Evolutionary conservation across 2,113 vertebrate genomes (phyloP).

Genomic region (Manacus vitellinus): DNA sequence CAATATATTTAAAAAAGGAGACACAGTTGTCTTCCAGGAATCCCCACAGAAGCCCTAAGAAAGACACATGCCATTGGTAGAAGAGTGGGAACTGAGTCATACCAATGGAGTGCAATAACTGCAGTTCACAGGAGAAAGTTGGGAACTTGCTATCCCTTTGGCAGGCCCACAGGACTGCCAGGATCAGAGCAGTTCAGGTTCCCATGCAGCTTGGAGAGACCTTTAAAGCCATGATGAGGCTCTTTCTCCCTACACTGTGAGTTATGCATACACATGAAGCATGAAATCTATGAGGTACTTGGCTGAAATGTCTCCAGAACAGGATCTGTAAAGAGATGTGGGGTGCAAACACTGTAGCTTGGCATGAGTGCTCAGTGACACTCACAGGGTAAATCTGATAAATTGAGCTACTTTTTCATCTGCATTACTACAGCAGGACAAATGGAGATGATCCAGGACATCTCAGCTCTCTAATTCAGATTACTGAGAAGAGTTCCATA

Average conservation of each 20-base stretch:
- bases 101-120: accelerated
- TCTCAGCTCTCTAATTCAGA: neutral
- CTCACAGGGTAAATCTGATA: neutral
- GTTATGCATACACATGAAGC: neutral
- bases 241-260: neutral
- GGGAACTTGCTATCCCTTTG: neutral
- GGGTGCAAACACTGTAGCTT: neutral
- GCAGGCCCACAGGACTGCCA: neutral
- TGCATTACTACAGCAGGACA: neutral
- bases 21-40: neutral
- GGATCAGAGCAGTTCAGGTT: neutral
- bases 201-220: neutral
- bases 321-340: neutral
- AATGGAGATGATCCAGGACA: neutral
- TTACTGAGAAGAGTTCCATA: neutral
- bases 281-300: neutral
- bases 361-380: neutral
- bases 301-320: neutral
- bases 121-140: neutral
- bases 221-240: neutral
- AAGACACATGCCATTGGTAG: neutral
- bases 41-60: neutral
- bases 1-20: neutral
- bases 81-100: neutral
- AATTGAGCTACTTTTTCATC: neutral